These are phyloP conservation scores for Otolemur garnettii DNA, from an alignment of 2,113 vertebrate species.

Conservation along the genomic window DNA sequence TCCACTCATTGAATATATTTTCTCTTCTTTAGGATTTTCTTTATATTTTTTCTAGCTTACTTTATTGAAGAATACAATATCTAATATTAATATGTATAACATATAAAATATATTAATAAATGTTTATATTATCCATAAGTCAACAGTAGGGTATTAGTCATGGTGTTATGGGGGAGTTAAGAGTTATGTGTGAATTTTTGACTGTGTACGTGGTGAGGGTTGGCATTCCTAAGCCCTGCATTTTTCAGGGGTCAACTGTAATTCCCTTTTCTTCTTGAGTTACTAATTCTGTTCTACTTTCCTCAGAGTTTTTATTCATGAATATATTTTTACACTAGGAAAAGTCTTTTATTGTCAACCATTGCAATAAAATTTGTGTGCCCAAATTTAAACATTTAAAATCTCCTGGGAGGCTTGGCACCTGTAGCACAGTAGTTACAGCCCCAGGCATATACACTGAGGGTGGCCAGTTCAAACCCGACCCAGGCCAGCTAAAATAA, in stretches of 20 bases:
- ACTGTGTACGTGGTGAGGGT: no score
- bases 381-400: constrained; percentile 41
- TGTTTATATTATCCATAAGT: background rate
- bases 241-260: background rate
- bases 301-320: background rate
- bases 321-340: constrained; percentile 35
- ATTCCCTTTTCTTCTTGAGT: background rate
- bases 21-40: no score
- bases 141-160: background rate
- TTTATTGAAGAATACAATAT: background rate
- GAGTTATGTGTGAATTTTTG: background rate
- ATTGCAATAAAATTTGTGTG: background rate
- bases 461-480: no score
- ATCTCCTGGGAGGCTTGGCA: background rate
- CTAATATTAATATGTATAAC: background rate
- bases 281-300: constrained; percentile 22
- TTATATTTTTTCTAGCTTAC: background rate
- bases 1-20: no score
- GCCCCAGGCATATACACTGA: no score
- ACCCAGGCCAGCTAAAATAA: no score
- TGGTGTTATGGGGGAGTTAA: background rate
- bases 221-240: background rate
- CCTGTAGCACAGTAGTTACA: no score
- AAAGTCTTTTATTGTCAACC: constrained; percentile 29
- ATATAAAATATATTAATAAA: background rate